Percentiles rank a stretch among this genome's conserved stretches.
phyloP scores from a whole-genome alignment of 2,888 invertebrate genomes.

The Drosophila pseudotakahashii region DNA sequence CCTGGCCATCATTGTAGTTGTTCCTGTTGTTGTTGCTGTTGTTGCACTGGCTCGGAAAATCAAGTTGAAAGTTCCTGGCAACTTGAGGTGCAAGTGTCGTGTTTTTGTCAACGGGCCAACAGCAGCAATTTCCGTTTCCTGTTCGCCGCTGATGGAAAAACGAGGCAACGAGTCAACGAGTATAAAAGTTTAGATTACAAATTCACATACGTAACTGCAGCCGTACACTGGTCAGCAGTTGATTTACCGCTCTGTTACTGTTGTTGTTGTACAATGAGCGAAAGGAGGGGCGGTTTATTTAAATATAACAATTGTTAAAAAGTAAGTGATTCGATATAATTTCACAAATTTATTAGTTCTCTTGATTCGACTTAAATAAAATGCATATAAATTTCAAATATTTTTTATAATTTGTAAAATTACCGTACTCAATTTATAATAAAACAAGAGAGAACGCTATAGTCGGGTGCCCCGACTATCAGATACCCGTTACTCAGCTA shows the following conservation, averaged over 20 bases:
- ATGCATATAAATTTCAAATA: no score
- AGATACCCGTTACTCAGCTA: no score
- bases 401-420: no score
- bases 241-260: constrained; percentile 59
- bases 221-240: constrained; percentile 64
- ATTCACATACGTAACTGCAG: constrained; percentile 68
- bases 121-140: constrained; percentile 79
- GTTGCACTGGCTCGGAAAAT: constrained; percentile 45
- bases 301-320: no score
- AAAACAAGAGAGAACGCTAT: no score
- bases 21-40: not conserved
- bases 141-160: constrained; percentile 62
- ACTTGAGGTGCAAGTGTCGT: constrained; percentile 77
- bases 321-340: no score
- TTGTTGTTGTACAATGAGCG: constrained; percentile 9
- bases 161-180: constrained; percentile 58
- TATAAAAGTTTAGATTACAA: constrained; percentile 76
- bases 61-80: constrained; percentile 74
- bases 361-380: no score
- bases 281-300: no score
- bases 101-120: constrained; percentile 77
- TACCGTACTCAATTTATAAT: no score
- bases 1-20: constrained; percentile 15
- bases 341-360: no score
- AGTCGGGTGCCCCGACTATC: no score